Evolutionary conservation across 1,140 invertebrate species (phyloP), one percentile per base, ranked within the genome.

Genomic region (Leptinotarsa defecta): DNA sequence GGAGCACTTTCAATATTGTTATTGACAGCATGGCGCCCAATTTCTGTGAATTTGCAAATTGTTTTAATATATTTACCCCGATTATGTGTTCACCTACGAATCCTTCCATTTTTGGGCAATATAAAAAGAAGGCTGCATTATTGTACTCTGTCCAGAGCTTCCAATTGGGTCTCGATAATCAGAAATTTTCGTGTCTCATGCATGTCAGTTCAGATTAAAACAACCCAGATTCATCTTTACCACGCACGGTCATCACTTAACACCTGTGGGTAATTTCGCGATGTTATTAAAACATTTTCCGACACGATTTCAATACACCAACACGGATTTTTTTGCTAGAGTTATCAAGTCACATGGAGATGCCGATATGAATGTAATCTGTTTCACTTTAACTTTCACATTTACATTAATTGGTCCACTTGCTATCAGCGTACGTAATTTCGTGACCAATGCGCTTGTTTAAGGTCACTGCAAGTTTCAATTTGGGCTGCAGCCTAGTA

Each of bases 341-440:
- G 52, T 57, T 57, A 57, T 57, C 52, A 19, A 57, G 13, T 57
- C 52, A 57, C 52, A 57, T 57, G 52, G 17, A 57, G 64, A 65
- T 65, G 43, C 68, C 68, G 19, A 69, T 69, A 69, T 69, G 1
- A 20, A 19, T n/a, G 43, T 6, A 48, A 69, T 48, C 48, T 69
- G 27, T 69, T 69, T 69, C 68, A 69, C 20, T 49, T 48, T 22
- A 67, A 69, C 68, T 69, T 69, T 69, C 68, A 69, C 68, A 69
- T 69, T 69, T 49, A 69, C 68, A 69, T 48, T 69, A 69, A 69
- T 69, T 69, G 68, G 68, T 48, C 68, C 68, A 69, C 68, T 69
- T 69, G 68, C 27, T 69, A 48, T 69, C 68, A 69, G 27, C 68
- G 34, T 48, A 48, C 43, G 48, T 69, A 69, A 69, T n/a, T 69